Evolutionary conservation across 1,140 invertebrate genomes (phyloP).

Genomic region (Lordiphosa collinella): DNA sequence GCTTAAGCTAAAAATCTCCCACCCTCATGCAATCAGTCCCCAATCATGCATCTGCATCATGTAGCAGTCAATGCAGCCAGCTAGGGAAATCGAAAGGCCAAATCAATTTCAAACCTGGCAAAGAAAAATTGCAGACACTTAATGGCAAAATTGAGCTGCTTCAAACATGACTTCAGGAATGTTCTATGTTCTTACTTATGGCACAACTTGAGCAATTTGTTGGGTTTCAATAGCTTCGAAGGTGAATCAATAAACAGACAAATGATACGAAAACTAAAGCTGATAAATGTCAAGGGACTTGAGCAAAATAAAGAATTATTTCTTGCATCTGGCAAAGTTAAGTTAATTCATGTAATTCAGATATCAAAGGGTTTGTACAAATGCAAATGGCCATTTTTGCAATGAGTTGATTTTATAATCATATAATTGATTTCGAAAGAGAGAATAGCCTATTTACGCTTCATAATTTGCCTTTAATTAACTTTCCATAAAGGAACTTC

Average conservation of each 20-base stretch:
- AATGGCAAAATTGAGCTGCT: constrained; percentile 29
- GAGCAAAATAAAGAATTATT: no score
- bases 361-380: neutral
- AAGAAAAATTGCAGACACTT: constrained; percentile 34
- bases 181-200: constrained; percentile 9
- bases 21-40: neutral
- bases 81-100: neutral
- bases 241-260: neutral
- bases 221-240: neutral
- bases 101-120: constrained; percentile 6
- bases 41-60: constrained; percentile 22
- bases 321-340: no score
- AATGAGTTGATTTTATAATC: no score
- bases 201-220: neutral
- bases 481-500: constrained; percentile 49
- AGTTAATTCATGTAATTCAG: no score
- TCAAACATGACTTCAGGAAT: neutral
- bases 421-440: no score
- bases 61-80: neutral
- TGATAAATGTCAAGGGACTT: no score
- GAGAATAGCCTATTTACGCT: constrained; percentile 8
- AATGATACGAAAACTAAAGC: no score
- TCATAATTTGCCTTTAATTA: constrained; percentile 58
- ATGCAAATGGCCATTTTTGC: no score
- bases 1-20: neutral